phyloP scores from a whole-genome alignment of 2,888 invertebrate genomes.

The Caenorhabditis panamensis region DNA sequence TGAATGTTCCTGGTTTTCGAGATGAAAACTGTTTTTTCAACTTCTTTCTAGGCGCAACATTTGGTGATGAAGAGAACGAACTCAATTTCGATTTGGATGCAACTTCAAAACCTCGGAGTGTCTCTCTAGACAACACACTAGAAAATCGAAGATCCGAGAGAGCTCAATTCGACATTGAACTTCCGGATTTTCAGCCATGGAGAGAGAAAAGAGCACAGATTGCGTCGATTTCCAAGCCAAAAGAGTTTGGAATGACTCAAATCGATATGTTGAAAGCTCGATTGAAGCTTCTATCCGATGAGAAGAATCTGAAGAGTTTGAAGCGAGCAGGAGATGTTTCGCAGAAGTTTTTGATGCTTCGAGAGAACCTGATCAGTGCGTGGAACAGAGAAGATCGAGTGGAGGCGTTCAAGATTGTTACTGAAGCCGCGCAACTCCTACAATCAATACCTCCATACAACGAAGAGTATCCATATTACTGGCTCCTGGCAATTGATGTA shows the following conservation, averaged over 20 bases:
- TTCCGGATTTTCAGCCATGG: conserved; percentile 87
- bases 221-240: conserved; percentile 92
- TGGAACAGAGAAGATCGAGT: conserved; percentile 52
- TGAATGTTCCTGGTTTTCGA: too few relatives aligned
- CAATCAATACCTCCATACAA: conserved; percentile 27
- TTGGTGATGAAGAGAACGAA: conserved; percentile 7
- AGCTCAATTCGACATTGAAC: conserved; percentile 60
- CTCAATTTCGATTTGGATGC: conserved; percentile 20
- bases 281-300: conserved; percentile 36
- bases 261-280: conserved; percentile 45
- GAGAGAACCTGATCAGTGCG: conserved; percentile 30
- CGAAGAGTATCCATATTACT: conserved; percentile 86
- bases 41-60: conserved; percentile 54
- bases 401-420: conserved; percentile 46
- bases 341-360: conserved; percentile 30
- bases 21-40: too few relatives aligned
- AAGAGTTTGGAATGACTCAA: conserved; percentile 84
- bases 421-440: conserved; percentile 25
- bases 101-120: conserved; percentile 19
- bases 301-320: conserved; percentile 29
- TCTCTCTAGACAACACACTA: conserved; percentile 52
- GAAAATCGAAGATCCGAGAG: conserved; percentile 37
- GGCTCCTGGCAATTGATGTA: conserved; percentile 95
- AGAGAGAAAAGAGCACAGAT: conserved; percentile 87
- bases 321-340: conserved; percentile 37